phyloP scores from a whole-genome alignment of 2,113 vertebrate species.

The Megatriorchis doriae region DNA sequence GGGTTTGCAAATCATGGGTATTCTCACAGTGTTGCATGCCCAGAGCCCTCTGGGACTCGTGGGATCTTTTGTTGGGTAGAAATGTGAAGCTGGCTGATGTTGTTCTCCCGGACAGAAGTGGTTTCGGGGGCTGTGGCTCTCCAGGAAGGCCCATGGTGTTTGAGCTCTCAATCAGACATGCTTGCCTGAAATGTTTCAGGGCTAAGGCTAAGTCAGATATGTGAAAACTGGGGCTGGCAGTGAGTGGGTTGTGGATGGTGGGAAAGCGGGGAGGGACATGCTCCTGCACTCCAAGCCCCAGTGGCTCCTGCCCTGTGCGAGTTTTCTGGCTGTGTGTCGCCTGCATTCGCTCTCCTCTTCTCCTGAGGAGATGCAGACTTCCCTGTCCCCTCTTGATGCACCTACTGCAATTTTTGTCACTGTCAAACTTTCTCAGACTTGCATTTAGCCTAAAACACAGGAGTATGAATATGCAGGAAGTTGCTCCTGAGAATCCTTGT shows the following conservation, averaged over 20 bases:
- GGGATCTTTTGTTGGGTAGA: background rate
- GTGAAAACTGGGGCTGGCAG: background rate
- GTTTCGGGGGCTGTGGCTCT: background rate
- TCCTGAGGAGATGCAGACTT: fast-evolving
- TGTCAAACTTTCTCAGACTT: background rate
- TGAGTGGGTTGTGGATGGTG: fast-evolving
- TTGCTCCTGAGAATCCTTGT: background rate
- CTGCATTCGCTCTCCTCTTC: background rate
- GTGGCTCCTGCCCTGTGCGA: fast-evolving
- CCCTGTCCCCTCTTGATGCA: background rate
- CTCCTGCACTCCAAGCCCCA: fast-evolving
- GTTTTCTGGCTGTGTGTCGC: fast-evolving
- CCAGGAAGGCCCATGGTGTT: fast-evolving
- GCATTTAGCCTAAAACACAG: background rate
- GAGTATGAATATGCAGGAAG: background rate
- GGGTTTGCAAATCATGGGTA: fast-evolving
- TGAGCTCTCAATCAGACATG: background rate
- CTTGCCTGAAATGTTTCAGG: background rate
- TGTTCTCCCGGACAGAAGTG: fast-evolving
- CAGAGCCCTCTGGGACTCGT: background rate
- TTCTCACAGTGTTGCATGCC: fast-evolving
- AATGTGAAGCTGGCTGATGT: background rate
- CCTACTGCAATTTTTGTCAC: background rate
- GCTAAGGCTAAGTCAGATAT: background rate
- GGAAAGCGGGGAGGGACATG: fast-evolving